These are phyloP conservation scores for Ischnus inquisitorius DNA, from an alignment of 2,888 invertebrate genomes.

Conservation along the genomic window DNA sequence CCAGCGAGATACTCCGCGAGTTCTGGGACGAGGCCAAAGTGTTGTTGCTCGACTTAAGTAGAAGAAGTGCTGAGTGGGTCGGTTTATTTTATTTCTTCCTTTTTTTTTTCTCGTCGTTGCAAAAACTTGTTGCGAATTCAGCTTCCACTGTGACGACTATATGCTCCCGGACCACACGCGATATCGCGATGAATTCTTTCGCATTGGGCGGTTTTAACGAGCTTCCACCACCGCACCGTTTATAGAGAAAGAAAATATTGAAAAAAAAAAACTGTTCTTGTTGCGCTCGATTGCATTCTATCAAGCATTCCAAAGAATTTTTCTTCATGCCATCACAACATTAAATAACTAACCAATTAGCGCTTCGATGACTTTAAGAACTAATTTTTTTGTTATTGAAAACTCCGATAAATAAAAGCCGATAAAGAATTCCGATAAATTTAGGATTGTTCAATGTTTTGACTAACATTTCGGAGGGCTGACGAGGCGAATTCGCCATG, in stretches of 20 bases:
- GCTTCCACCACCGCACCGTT: neutral
- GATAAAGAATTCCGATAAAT: too few species aligned
- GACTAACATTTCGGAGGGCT: neutral
- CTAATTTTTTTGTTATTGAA: too few species aligned
- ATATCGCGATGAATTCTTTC: neutral
- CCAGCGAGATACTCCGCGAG: slow-evolving; percentile 10
- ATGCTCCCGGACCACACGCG: neutral
- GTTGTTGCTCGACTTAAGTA: slow-evolving; percentile 35
- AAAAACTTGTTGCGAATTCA: slow-evolving; percentile 55
- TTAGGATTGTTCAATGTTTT: too few species aligned
- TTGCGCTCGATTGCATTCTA: too few species aligned
- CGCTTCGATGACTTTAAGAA: too few species aligned
- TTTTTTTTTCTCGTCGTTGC: slow-evolving; percentile 1
- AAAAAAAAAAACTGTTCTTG: neutral
- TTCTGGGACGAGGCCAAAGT: slow-evolving; percentile 60
- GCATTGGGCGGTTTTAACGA: neutral
- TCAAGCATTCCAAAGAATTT: too few species aligned
- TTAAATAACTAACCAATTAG: too few species aligned
- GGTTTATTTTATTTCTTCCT: too few species aligned
- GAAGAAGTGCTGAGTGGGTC: slow-evolving; percentile 27
- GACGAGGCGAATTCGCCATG: neutral
- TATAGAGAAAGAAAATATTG: neutral
- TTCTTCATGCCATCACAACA: too few species aligned
- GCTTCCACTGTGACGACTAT: slow-evolving; percentile 11
- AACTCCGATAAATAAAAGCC: too few species aligned